Conservation (phyloP, 2,113 vertebrate genomes). For the Neolamprologus toae region DNA sequence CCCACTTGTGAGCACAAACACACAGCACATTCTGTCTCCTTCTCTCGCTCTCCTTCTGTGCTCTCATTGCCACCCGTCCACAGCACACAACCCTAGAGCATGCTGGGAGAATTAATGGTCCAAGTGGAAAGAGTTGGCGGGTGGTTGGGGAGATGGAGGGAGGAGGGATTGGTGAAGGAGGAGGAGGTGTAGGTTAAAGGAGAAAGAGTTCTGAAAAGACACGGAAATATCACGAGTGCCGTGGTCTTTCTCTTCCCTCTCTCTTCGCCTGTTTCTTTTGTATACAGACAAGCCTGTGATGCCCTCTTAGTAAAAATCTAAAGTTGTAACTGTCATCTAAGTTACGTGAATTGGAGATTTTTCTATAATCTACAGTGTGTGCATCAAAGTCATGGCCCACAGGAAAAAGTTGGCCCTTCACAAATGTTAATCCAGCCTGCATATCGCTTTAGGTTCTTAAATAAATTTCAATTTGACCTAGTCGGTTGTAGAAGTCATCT, state of each 20-base stretch:
- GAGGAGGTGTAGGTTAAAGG: neutral
- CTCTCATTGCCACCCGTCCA: conserved; percentile 17
- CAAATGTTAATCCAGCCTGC: neutral
- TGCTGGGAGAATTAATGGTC: conserved; percentile 59
- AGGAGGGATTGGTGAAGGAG: neutral
- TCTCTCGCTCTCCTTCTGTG: neutral
- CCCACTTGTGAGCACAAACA: conserved; percentile 22
- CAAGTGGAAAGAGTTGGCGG: conserved; percentile 30
- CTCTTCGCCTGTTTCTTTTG: neutral
- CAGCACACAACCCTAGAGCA: conserved; percentile 37
- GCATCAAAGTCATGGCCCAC: neutral
- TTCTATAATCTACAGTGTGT: neutral
- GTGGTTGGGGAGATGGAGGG: neutral
- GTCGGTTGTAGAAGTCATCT: neutral
- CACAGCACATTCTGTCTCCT: neutral
- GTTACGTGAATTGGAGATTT: neutral
- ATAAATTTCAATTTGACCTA: neutral
- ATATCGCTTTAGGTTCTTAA: neutral
- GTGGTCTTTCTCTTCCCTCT: neutral
- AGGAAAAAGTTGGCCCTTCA: neutral
- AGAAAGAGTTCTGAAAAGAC: neutral
- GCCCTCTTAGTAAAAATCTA: neutral
- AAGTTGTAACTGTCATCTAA: neutral
- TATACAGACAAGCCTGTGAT: neutral
- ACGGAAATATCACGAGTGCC: neutral